Conservation (phyloP, 2,888 invertebrate species). For the Erebia ligea region DNA sequence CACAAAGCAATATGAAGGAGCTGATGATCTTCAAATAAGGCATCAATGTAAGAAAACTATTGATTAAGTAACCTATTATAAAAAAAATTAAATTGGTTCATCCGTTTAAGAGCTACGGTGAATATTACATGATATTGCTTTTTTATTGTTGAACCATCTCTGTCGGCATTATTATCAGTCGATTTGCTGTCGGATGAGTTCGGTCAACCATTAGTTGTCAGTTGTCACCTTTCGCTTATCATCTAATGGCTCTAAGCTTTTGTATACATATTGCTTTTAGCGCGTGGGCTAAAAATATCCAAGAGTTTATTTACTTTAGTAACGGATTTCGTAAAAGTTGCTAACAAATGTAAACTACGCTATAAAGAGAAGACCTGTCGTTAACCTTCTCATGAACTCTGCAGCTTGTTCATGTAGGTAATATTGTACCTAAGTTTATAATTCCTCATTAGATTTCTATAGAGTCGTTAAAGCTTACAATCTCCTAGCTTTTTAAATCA, state of each 20-base stretch:
- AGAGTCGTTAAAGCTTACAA: background rate
- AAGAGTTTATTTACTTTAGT: background rate
- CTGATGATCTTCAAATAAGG: too few species aligned
- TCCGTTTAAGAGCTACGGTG: too few species aligned
- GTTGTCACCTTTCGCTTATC: constrained; percentile 12
- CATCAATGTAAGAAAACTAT: too few species aligned
- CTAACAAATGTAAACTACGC: constrained; percentile 5
- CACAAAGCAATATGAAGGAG: too few species aligned
- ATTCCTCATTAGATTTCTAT: background rate
- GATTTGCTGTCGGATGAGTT: background rate
- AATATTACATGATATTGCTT: too few species aligned
- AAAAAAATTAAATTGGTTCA: too few species aligned
- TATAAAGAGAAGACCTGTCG: constrained; percentile 2
- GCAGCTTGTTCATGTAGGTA: background rate
- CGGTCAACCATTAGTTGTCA: background rate
- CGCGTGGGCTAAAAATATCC: constrained; percentile 15
- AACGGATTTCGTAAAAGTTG: constrained; percentile 11
- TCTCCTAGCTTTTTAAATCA: background rate
- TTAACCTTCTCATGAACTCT: constrained; percentile 12
- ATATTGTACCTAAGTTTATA: background rate
- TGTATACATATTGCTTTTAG: constrained; percentile 8
- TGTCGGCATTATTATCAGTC: constrained; percentile 6
- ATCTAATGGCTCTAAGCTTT: constrained; percentile 5
- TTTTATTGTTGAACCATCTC: background rate
- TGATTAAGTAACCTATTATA: too few species aligned